Percentiles rank a stretch among this genome's conserved stretches.
These are phyloP conservation scores for Andrena bicolor DNA, from an alignment of 2,888 invertebrate genomes.

Conservation along the genomic window DNA sequence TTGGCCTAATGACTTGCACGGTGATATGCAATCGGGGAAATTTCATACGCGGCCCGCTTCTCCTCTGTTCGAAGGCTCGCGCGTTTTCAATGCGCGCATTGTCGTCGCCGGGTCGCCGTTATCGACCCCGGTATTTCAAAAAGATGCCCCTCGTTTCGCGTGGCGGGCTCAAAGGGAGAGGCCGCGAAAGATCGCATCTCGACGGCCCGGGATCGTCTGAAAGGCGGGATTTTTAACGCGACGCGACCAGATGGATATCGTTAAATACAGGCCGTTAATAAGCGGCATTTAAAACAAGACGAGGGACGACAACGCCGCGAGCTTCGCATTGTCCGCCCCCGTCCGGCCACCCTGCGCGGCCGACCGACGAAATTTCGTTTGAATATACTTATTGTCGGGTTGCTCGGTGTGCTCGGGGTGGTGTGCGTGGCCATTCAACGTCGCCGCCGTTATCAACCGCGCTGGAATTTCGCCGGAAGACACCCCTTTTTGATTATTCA, in stretches of 20 bases:
- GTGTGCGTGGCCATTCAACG: slow-evolving; percentile 29
- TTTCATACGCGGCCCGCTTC: slow-evolving; percentile 21
- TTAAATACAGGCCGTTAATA: slow-evolving; percentile 37
- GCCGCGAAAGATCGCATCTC: slow-evolving; percentile 28
- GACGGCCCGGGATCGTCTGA: slow-evolving; percentile 3
- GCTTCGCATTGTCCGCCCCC: slow-evolving; percentile 15
- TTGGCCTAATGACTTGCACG: slow-evolving; percentile 68
- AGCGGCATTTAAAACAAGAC: slow-evolving; percentile 25
- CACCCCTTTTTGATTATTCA: slow-evolving; percentile 80
- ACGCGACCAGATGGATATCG: slow-evolving; percentile 31
- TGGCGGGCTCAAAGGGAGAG: background rate
- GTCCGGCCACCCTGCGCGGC: background rate
- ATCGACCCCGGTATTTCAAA: slow-evolving; percentile 25
- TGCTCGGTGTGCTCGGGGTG: background rate
- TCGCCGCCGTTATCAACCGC: slow-evolving; percentile 58
- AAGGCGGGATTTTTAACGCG: slow-evolving; percentile 13
- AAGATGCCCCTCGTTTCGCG: slow-evolving; percentile 1
- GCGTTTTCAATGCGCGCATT: slow-evolving; percentile 24
- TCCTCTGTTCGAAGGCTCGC: background rate
- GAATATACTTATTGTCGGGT: slow-evolving; percentile 55
- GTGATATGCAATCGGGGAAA: slow-evolving; percentile 50
- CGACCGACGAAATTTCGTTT: slow-evolving; percentile 40
- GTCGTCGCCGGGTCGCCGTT: slow-evolving; percentile 14
- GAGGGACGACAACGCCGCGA: background rate
- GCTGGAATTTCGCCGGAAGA: slow-evolving; percentile 61